phyloP scores from a whole-genome alignment of 2,113 vertebrate genomes.

The Cepphus grylle region DNA sequence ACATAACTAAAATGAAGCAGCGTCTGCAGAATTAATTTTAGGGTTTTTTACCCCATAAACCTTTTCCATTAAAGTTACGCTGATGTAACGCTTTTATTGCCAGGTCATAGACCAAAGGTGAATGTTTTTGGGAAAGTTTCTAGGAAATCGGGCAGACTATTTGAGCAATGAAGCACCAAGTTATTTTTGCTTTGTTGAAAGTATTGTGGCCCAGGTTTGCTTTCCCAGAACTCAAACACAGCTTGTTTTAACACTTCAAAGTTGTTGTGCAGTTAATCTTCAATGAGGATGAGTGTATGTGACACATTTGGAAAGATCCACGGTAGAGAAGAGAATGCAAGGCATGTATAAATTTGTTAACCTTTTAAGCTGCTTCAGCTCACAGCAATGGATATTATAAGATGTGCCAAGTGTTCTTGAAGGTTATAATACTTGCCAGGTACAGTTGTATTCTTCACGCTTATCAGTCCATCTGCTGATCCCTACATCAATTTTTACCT shows the following conservation, averaged over 20 bases:
- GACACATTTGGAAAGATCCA: neutral
- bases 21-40: neutral
- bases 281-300: neutral
- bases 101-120: neutral
- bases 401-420: conserved; percentile 10
- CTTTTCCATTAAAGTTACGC: neutral
- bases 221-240: neutral
- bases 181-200: neutral
- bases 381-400: neutral
- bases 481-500: neutral
- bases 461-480: conserved; percentile 40
- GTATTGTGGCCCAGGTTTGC: neutral
- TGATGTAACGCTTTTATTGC: neutral
- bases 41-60: neutral
- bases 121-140: neutral
- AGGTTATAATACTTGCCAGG: conserved; percentile 15
- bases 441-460: neutral
- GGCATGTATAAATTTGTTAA: conserved; percentile 27
- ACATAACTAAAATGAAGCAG: neutral
- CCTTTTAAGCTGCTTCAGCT: neutral
- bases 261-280: conserved; percentile 1
- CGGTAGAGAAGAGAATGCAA: neutral
- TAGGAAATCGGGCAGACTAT: neutral
- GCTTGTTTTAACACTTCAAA: conserved; percentile 9
- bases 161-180: neutral